Evolutionary conservation across 2,113 vertebrate species (phyloP), one percentile per base, ranked within the genome.

Genomic region (Atherinomorus stipes): DNA sequence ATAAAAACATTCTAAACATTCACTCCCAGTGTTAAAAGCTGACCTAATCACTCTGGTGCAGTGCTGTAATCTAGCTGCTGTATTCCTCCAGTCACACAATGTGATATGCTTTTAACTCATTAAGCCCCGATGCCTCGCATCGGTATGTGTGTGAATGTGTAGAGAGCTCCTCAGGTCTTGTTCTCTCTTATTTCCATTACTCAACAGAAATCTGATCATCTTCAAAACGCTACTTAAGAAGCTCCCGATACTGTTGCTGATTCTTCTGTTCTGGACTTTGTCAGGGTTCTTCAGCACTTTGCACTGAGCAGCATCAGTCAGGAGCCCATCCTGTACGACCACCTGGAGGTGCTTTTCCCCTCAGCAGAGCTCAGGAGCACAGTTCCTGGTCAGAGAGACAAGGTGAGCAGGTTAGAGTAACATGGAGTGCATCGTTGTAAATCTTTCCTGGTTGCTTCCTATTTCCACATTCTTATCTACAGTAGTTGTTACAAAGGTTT

Each of bases 231-330:
- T 44, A 18, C 4, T 44, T 16, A 44, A 44, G 15, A 15, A 4
- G 13, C 0, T 5, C 15, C 42, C 0, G 12, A 10, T 22, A 7
- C 3, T 40, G 12, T 19, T 37, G 19, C 12, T 76, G 34, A 34
- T 23, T 31, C 5, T 16, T 57, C 9, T 57, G 0, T 68, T 67
- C 18, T 82, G 22, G 81, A 80, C 63, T 87, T 79, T 78, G 38
- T 26, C 75, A 99, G 97, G 91, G 98, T 99, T 90, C 81, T 96
- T 63, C 95, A 93, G 62, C 96, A 98, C 85, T 97, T 98, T 63
- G 87, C 94, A 1, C 49, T 98, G 59, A 93, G 96, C 88, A 98
- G 95, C 2, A 83, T 97, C 77, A 94, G 96, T 57, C 91, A 65
- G 10, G 95, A 97, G 76, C 94, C 96, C 1, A 88, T 99, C 22